Evolutionary conservation across 2,888 invertebrate species (phyloP).

Genomic region (Parnassius smintheus): DNA sequence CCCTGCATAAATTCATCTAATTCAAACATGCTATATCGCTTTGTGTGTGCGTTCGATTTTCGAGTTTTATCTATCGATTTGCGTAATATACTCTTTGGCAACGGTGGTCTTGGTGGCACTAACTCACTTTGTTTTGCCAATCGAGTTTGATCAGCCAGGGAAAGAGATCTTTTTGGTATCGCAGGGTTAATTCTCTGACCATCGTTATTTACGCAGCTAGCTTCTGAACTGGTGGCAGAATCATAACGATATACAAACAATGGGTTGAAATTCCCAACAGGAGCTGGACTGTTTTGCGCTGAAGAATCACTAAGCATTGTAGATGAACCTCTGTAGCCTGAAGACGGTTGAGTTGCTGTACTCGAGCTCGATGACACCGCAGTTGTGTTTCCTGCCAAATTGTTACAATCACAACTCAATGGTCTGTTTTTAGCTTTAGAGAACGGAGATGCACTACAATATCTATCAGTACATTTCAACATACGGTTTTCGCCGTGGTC

Average conservation of each 20-base stretch:
- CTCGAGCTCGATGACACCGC: conserved; percentile 85
- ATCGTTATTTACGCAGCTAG: conserved; percentile 84
- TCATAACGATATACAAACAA: conserved; percentile 92
- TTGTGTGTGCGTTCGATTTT: conserved; percentile 75
- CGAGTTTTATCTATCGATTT: conserved; percentile 82
- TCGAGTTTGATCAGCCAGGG: conserved; percentile 78
- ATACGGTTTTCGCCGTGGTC: too few relatives aligned
- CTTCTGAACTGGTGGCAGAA: conserved; percentile 86
- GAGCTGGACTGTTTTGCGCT: conserved; percentile 85
- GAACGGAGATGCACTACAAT: conserved; percentile 65
- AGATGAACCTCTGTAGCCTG: conserved; percentile 92
- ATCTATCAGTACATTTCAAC: conserved; percentile 61
- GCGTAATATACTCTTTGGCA: conserved; percentile 87
- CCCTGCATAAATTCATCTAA: conserved; percentile 82
- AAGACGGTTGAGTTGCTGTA: conserved; percentile 90
- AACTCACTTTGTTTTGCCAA: conserved; percentile 71
- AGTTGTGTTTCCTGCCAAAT: conserved; percentile 77
- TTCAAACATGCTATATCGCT: conserved; percentile 91
- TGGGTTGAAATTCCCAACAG: conserved; percentile 83
- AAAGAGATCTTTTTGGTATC: conserved; percentile 85
- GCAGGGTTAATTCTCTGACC: conserved; percentile 73
- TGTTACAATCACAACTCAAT: conserved; percentile 82
- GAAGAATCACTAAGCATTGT: conserved; percentile 89
- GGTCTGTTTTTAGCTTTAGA: conserved; percentile 81
- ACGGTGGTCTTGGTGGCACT: conserved; percentile 85